Conservation (phyloP, 2,113 vertebrate species). For the Sander lucioperca region DNA sequence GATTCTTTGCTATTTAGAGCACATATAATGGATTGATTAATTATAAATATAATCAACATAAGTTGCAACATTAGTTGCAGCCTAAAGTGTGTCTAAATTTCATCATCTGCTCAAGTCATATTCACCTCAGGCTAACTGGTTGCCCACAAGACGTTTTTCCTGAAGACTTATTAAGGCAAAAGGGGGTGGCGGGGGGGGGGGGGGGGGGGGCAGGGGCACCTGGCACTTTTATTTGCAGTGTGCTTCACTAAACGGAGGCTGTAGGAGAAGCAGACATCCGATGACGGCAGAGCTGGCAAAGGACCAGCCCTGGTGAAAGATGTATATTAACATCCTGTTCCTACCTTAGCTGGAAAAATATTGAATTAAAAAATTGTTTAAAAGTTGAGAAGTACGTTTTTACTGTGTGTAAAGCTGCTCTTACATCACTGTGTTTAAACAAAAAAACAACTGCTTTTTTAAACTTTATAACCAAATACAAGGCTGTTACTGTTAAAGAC, state of each 20-base stretch:
- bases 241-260: slow-evolving; percentile 38
- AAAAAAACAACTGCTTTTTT: neutral
- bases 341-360: neutral
- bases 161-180: slow-evolving; percentile 2
- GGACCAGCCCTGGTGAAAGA: slow-evolving; percentile 17
- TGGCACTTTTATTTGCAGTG: too few species aligned
- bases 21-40: neutral
- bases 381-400: neutral
- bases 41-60: neutral
- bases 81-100: neutral
- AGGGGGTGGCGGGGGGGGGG: neutral
- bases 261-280: slow-evolving; percentile 34
- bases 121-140: neutral
- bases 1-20: neutral
- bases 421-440: neutral
- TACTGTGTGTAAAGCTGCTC: neutral
- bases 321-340: slow-evolving; percentile 34
- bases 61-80: too few species aligned
- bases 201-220: too few species aligned
- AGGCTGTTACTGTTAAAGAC: slow-evolving; percentile 16
- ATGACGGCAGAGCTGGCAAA: slow-evolving; percentile 31
- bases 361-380: neutral
- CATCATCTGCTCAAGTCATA: neutral
- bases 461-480: slow-evolving; percentile 1
- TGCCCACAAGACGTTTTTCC: neutral